phyloP scores from a whole-genome alignment of 2,888 invertebrate species.

The Brachyptera risi region DNA sequence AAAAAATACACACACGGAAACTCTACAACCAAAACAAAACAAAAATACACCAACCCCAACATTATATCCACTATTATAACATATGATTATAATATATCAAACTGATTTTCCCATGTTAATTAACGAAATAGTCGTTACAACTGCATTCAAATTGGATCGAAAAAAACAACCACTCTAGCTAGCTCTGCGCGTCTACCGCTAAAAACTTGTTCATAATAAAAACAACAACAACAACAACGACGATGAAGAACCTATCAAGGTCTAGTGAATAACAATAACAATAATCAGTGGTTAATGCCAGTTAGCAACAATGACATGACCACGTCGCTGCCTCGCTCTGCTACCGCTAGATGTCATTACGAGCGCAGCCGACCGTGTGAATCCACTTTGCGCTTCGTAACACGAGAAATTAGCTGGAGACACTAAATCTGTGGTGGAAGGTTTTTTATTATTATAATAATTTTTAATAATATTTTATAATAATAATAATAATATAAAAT shows the following conservation, averaged over 20 bases:
- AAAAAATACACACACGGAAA: no score
- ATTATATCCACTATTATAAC: no score
- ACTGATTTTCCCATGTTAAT: no score
- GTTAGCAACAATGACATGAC: conserved; percentile 23
- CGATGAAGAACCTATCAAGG: conserved; percentile 12
- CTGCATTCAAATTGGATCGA: no score
- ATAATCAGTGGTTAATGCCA: conserved; percentile 5
- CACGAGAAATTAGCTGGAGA: neutral
- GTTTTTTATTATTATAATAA: conserved; percentile 18
- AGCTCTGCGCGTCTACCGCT: no score
- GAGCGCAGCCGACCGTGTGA: conserved; percentile 27
- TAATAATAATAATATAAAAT: conserved; percentile 6
- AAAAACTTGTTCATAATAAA: no score
- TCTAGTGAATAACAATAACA: conserved; percentile 24
- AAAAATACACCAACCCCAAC: neutral
- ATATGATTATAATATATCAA: no score
- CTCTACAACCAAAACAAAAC: neutral
- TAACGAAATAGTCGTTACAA: no score
- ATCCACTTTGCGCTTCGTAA: conserved; percentile 15
- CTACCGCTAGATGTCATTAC: conserved; percentile 30
- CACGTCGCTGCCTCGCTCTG: conserved; percentile 26
- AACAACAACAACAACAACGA: neutral
- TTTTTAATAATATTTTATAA: conserved; percentile 12
- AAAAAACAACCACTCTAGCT: no score
- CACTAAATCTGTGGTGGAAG: neutral